These are phyloP conservation scores for Lasius platythorax DNA, from an alignment of 2,888 invertebrate species.

Conservation along the genomic window DNA sequence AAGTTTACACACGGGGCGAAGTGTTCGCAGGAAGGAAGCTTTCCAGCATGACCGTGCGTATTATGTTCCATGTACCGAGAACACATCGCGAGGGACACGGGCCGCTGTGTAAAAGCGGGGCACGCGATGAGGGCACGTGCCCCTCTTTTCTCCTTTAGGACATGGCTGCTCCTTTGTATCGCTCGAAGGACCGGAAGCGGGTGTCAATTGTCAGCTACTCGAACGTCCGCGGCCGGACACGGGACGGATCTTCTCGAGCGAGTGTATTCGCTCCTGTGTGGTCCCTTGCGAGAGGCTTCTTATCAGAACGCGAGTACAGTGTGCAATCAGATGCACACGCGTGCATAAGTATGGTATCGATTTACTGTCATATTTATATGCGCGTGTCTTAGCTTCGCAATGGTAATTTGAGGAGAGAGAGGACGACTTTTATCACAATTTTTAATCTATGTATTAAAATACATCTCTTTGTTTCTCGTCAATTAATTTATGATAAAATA, in stretches of 20 bases:
- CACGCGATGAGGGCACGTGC: slow-evolving; percentile 80
- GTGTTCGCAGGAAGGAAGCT: slow-evolving; percentile 77
- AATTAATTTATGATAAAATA: not conserved
- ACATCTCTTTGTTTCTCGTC: not conserved
- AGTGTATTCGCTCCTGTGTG: slow-evolving; percentile 66
- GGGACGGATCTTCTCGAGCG: slow-evolving; percentile 41
- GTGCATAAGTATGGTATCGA: slow-evolving; percentile 20
- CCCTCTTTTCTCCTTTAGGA: slow-evolving; percentile 67
- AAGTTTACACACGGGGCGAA: slow-evolving; percentile 34
- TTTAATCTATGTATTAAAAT: not conserved
- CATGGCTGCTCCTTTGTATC: slow-evolving; percentile 61
- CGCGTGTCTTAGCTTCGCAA: slow-evolving; percentile 7
- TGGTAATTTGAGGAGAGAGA: not conserved
- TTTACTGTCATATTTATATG: not conserved
- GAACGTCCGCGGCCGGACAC: slow-evolving; percentile 60
- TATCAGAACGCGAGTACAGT: slow-evolving; percentile 26
- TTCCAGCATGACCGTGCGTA: slow-evolving; percentile 75
- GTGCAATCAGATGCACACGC: not conserved
- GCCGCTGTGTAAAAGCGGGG: slow-evolving; percentile 60
- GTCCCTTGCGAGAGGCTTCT: slow-evolving; percentile 62
- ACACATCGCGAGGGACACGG: slow-evolving; percentile 73
- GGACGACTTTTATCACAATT: not conserved
- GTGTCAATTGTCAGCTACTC: slow-evolving; percentile 79
- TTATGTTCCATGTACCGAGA: slow-evolving; percentile 75
- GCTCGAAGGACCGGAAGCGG: slow-evolving; percentile 75